Base-by-base conservation (phyloP, 1,140 invertebrate species). In the Aphaenogaster rudis region DNA sequence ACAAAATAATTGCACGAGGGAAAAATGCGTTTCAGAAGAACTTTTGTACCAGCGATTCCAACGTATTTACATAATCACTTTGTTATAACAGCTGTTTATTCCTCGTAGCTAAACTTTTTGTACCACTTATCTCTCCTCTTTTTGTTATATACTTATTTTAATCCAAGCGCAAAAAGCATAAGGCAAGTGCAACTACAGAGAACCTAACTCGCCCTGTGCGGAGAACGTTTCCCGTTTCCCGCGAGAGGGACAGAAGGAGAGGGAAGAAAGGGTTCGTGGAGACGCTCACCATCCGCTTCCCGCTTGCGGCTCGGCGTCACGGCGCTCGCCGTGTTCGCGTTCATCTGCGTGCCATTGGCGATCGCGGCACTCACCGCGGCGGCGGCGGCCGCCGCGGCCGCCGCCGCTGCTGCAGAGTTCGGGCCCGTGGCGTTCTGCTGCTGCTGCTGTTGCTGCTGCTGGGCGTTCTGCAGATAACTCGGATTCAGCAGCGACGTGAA, bases 401-500 rank as follows among this genome's bases (percentile, higher is more conserved):
- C 94, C 5, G 94, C 94, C 17, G 93, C 94, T n/a, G 93, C 93
- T 6, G 94, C 94, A 8, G 94, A 92, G 15, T 93, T 93, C 0
- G 93, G 94, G 6, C 93, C 92, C 50, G 93, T 93, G 17, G 93
- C 59, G 0, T 88, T 74, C n/a, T 81, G 86, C 39, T 92, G 64
- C n/a, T 67, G 64, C 4, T 67, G 64, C 11, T 72, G 63, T 17
- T 64, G 87, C 71, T 92, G 93, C 63, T 94, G 90, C 21, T 91
- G 93, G 6, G 94, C 93, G 87, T 94, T 94, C 84, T 95, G 95
- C 90, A 96, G 90, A 88, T 96, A 96, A 86, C 95, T 96, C 0
- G 96, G 96, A 92, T 96, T 96, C 28, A 96, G 88, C 64, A 96
- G 84, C 1, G 95, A 96, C 5, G 95, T 94, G 86, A 96, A 96